phyloP scores from a whole-genome alignment of 2,888 invertebrate species.

The Nipponacmea schrenckii region DNA sequence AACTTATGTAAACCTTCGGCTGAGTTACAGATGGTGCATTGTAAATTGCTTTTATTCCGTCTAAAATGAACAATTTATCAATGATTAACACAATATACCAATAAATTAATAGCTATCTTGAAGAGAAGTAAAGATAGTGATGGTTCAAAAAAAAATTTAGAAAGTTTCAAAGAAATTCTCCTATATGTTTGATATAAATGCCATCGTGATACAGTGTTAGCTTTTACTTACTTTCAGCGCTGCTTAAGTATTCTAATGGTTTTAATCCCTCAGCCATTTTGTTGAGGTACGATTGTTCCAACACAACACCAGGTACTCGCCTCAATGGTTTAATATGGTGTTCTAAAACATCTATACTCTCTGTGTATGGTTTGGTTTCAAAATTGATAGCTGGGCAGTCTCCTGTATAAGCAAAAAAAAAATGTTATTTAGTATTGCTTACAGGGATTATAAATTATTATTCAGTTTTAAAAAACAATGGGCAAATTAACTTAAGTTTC shows the following conservation, averaged over 20 bases:
- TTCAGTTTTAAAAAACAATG: no score
- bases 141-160: no score
- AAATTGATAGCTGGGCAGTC: conserved; percentile 65
- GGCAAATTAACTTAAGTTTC: no score
- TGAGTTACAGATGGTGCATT: conserved; percentile 36
- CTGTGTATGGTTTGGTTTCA: conserved; percentile 64
- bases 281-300: conserved; percentile 65
- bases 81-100: no score
- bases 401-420: conserved; percentile 42
- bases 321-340: conserved; percentile 61
- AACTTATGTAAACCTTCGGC: conserved; percentile 60
- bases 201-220: no score
- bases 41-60: conserved; percentile 32
- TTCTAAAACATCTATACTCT: conserved; percentile 63
- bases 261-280: conserved; percentile 65
- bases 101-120: no score
- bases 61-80: conserved; percentile 28
- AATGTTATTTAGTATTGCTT: not conserved
- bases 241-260: conserved; percentile 54
- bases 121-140: no score
- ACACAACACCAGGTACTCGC: conserved; percentile 62
- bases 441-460: no score
- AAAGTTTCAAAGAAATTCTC: no score
- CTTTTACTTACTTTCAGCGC: conserved; percentile 40
- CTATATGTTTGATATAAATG: no score